Base-by-base conservation (phyloP, 1,140 invertebrate species). In the Lasioglossum albipes region DNA sequence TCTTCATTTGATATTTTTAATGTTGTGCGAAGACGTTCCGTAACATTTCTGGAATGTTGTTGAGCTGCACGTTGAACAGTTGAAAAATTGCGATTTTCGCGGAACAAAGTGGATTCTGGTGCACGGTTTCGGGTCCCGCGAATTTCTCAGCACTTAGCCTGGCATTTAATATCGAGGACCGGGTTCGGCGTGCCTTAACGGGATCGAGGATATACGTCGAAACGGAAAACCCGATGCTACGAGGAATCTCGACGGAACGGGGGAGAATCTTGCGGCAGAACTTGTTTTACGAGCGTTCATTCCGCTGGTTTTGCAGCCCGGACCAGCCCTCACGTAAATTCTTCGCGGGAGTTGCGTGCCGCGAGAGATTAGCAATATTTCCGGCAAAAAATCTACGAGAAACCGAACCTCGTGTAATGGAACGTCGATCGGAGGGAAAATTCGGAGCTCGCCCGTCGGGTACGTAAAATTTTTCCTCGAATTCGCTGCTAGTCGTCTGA, bases 281-380 rank as follows among this genome's bases (percentile, higher is more conserved):
- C 57, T 68, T 64, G 54, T 75, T 74, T 75, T 68, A 45, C 79
- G 49, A 36, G 66, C 41, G 57, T 61, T 49, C 52, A 71, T 61
- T 67, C 65, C 64, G 31, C 74, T 68, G 54, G 73, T 70, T 75
- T 69, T 49, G 64, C 57, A 66, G 31, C 41, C 20, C 27, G 18
- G 59, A 41, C 79, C 7, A 57, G 49, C 54, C 22, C 62, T 65
- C 65, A 69, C 71, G 71, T 74, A 69, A 82, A 83, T 83, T 83
- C 59, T 27, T 74, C 42, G 22, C 59, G 18, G 20, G 42, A 62
- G 16, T 31, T 42, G 41, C 27, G 71, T 36, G 18, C 18, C 57
- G 22, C 52, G n/a, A 59, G 10, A 71, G 20, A 71, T 71, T 71
- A 71, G 57, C 20, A 13, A 71, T 54, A n/a, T 59, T n/a, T 59